These are phyloP conservation scores for Hormiphora californensis DNA, from an alignment of 37 sponge, comb jelly and placozoan species.

Conservation along the genomic window DNA sequence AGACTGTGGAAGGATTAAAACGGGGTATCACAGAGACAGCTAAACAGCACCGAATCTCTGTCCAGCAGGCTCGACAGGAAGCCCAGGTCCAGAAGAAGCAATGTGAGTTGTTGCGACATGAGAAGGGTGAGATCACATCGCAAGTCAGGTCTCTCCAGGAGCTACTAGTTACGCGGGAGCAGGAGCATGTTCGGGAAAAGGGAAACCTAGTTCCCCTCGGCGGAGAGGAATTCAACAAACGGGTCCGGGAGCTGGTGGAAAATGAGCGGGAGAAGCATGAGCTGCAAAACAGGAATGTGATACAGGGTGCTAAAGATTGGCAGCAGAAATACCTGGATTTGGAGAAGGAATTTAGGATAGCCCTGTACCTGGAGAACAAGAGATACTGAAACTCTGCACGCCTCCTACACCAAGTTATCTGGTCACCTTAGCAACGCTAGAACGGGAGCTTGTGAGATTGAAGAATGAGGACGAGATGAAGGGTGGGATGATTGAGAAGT, in stretches of 20 bases:
- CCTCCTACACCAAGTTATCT: not conserved
- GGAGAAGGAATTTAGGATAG: constrained; percentile 33
- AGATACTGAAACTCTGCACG: not conserved
- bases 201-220: not conserved
- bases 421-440: not conserved
- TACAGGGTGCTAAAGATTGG: not conserved
- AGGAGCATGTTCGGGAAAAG: constrained; percentile 20
- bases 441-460: not conserved
- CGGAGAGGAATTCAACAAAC: constrained; percentile 12
- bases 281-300: not conserved
- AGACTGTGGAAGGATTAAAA: not conserved
- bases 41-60: not conserved
- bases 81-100: constrained; percentile 27
- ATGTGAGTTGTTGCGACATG: constrained; percentile 3
- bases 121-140: not conserved
- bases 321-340: not conserved
- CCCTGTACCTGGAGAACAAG: constrained; percentile 2
- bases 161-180: constrained; percentile 1
- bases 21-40: not conserved
- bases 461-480: not conserved
- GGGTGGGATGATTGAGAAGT: not conserved
- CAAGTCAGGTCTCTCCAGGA: constrained; percentile 8
- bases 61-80: constrained; percentile 15
- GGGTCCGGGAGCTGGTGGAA: not conserved
- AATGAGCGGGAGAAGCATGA: not conserved